Percentiles rank a stretch among this genome's conserved stretches.
These are phyloP conservation scores for Boleophthalmus pectinirostris DNA, from an alignment of 2,113 vertebrate species.

Conservation along the genomic window DNA sequence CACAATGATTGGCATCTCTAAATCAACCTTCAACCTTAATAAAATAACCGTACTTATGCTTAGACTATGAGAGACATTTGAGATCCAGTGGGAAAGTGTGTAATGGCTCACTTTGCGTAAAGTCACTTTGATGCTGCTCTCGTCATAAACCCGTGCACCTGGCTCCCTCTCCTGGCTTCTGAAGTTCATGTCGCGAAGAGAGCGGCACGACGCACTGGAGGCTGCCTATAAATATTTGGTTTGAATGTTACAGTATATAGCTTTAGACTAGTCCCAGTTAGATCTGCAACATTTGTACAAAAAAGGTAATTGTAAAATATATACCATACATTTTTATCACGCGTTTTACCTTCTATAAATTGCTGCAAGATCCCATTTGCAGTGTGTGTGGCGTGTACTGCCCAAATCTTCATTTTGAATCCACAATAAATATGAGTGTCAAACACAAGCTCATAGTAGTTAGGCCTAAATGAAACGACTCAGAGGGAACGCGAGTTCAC, in stretches of 20 bases:
- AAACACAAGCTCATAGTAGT: too few species aligned
- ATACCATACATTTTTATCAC: neutral
- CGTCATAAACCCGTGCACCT: slow-evolving; percentile 58
- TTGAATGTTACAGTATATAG: neutral
- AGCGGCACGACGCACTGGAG: neutral
- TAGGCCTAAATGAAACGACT: neutral
- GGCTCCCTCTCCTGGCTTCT: slow-evolving; percentile 77
- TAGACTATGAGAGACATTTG: neutral
- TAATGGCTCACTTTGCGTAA: neutral
- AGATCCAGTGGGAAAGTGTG: neutral
- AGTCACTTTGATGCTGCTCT: slow-evolving; percentile 25
- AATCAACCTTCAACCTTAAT: neutral
- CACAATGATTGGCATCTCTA: neutral
- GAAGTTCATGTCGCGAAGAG: slow-evolving; percentile 19
- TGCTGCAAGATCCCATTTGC: neutral
- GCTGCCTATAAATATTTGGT: neutral
- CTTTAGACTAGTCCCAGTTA: neutral
- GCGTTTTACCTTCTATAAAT: neutral
- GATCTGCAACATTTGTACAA: neutral
- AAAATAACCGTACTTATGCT: neutral
- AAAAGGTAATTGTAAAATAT: neutral
- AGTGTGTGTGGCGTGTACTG: neutral
- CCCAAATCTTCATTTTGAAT: neutral
- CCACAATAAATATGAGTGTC: neutral
- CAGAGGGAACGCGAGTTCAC: neutral